These are phyloP conservation scores for Pantelozetes paolii DNA, from an alignment of 2,888 invertebrate genomes.

Conservation along the genomic window DNA sequence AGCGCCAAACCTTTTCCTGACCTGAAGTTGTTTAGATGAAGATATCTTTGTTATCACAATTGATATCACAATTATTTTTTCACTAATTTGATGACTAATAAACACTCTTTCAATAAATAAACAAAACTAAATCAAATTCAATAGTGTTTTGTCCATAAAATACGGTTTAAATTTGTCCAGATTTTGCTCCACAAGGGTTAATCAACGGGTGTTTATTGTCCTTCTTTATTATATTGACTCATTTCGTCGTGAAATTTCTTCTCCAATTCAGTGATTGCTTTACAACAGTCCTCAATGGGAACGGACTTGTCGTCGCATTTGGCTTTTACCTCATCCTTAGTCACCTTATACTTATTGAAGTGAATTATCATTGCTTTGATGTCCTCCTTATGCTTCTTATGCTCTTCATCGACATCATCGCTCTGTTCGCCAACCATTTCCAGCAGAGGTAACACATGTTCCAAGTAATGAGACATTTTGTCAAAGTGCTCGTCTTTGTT, in stretches of 20 bases:
- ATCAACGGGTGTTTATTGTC: too few relatives aligned
- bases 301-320: background rate
- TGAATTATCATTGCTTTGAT: background rate
- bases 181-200: too few relatives aligned
- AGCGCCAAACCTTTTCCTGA: too few relatives aligned
- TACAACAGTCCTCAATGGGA: background rate
- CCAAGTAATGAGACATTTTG: background rate
- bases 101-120: too few relatives aligned
- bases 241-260: conserved; percentile 3
- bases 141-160: too few relatives aligned
- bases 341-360: background rate
- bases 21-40: too few relatives aligned
- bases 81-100: too few relatives aligned
- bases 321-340: background rate
- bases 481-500: background rate
- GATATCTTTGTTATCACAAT: too few relatives aligned
- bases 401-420: background rate
- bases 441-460: background rate
- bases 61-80: too few relatives aligned
- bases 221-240: too few relatives aligned
- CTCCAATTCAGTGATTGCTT: background rate
- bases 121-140: too few relatives aligned
- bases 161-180: too few relatives aligned
- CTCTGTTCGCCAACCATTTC: background rate
- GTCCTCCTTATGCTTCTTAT: background rate